phyloP scores from a whole-genome alignment of 2,113 vertebrate genomes.

The Tetraodon nigroviridis region DNA sequence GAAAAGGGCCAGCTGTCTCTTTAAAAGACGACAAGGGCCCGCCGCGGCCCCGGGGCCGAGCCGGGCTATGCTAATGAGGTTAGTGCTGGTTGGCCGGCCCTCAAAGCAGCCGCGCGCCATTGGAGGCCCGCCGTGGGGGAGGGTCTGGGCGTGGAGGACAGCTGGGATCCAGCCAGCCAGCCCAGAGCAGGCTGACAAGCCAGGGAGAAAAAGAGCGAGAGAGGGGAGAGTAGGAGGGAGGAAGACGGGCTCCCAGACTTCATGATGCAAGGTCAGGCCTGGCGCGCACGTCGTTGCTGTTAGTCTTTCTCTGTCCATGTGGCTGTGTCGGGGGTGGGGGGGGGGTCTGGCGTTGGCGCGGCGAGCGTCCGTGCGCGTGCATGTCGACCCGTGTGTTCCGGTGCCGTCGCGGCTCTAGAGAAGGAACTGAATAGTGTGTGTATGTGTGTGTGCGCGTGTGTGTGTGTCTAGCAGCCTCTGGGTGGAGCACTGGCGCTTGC shows the following conservation, averaged over 20 bases:
- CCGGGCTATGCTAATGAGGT: conserved; percentile 73
- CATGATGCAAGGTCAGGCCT: conserved; percentile 80
- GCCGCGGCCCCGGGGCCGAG: conserved; percentile 55
- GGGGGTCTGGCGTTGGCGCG: conserved; percentile 50
- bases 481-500: conserved; percentile 75
- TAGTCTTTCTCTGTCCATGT: conserved; percentile 55
- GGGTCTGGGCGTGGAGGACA: conserved; percentile 75
- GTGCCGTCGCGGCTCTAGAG: conserved; percentile 53
- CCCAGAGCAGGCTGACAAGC: conserved; percentile 72
- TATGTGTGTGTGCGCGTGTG: conserved; percentile 13
- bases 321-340: conserved; percentile 54
- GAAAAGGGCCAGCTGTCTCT: conserved; percentile 75
- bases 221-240: conserved; percentile 67
- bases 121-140: conserved; percentile 63
- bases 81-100: conserved; percentile 73
- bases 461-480: conserved; percentile 66
- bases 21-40: conserved; percentile 76
- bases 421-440: conserved; percentile 68
- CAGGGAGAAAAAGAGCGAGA: conserved; percentile 61
- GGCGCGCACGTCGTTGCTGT: conserved; percentile 59
- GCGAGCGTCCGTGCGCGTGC: conserved; percentile 42
- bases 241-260: conserved; percentile 76
- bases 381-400: conserved; percentile 47
- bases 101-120: conserved; percentile 58
- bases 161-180: conserved; percentile 77